Evolutionary conservation across 2,797 vertebrate species (phyloP).

Genomic region (Sciurus vulgaris): DNA sequence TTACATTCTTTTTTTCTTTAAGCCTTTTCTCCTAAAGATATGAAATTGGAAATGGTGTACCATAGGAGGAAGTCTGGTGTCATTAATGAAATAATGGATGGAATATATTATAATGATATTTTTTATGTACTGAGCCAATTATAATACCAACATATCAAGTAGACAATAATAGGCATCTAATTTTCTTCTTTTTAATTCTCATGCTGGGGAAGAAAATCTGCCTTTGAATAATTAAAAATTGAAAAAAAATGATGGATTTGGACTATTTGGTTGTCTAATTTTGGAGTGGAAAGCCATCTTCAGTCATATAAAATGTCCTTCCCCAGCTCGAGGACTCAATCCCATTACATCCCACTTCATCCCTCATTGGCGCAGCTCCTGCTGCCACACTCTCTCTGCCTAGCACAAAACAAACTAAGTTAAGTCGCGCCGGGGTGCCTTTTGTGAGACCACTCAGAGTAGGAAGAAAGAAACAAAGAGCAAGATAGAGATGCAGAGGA

Average conservation of each 20-base stretch:
- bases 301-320: conserved; percentile 53
- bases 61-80: conserved; percentile 44
- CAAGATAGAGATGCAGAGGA: conserved; percentile 2
- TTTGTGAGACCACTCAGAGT: conserved; percentile 68
- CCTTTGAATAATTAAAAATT: conserved; percentile 64
- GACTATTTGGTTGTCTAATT: conserved; percentile 61
- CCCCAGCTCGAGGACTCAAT: conserved; percentile 1
- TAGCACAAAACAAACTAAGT: conserved; percentile 79
- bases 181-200: conserved; percentile 49
- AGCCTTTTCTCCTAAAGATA: conserved; percentile 53
- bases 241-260: conserved; percentile 50
- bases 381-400: conserved; percentile 9
- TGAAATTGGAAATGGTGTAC: background rate
- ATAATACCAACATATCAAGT: conserved; percentile 39
- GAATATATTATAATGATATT: conserved; percentile 53
- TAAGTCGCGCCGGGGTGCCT: conserved; percentile 69
- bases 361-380: conserved; percentile 44
- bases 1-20: conserved; percentile 70
- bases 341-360: conserved; percentile 39
- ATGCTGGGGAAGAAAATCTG: conserved; percentile 38
- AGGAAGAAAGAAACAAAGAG: conserved; percentile 68
- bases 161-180: conserved; percentile 52
- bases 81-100: conserved; percentile 65
- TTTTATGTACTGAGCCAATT: conserved; percentile 38
- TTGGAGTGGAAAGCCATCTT: conserved; percentile 36